phyloP scores from a whole-genome alignment of 2,113 vertebrate species.

The human (Homo sapiens) region GRCh38 chr16:14795501-14796000 shows the following conservation, averaged over 20 bases:
- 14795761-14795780: neutral
- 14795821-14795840: neutral
- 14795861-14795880: neutral
- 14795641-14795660: neutral
- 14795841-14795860: neutral
- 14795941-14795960: neutral
- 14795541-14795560: no score
- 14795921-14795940: neutral
- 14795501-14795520: no score
- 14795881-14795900: neutral
- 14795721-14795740: neutral
- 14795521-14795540: no score
- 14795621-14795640: neutral
- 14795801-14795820: neutral
- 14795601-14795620: neutral
- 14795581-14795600: neutral
- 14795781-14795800: neutral
- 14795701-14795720: fast-evolving
- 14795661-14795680: neutral
- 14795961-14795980: neutral
- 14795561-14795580: neutral
- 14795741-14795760: neutral
- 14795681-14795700: no score
- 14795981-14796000: neutral
- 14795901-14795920: neutral